Conservation (phyloP, 2,797 vertebrate species). For the Orestias chungarensis region DNA sequence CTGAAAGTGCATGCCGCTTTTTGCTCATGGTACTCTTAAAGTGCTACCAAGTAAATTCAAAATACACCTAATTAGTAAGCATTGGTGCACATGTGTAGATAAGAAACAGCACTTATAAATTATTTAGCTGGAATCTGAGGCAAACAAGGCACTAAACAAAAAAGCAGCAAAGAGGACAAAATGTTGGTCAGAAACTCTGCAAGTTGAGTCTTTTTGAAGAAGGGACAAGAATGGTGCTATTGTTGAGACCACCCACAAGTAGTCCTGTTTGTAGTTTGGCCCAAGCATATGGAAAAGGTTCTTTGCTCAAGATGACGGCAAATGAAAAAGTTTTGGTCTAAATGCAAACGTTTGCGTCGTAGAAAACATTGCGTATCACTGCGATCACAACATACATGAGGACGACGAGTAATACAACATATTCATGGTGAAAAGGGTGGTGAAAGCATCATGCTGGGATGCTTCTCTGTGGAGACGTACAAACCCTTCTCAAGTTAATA, state of each 20-base stretch:
- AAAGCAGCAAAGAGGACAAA: neutral
- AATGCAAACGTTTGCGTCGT: neutral
- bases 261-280: neutral
- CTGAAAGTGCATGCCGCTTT: neutral
- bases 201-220: neutral
- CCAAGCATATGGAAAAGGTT: neutral
- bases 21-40: neutral
- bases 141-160: neutral
- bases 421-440: neutral
- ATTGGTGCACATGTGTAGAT: neutral
- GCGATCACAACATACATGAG: neutral
- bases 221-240: neutral
- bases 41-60: neutral
- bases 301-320: neutral
- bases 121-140: neutral
- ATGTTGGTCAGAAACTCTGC: neutral
- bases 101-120: neutral
- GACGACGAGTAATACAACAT: too few species aligned
- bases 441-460: neutral
- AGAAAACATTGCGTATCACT: neutral
- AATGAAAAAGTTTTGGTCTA: neutral
- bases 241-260: neutral
- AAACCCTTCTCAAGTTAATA: neutral
- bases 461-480: neutral
- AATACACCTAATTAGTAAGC: neutral